Evolutionary conservation across 2,797 vertebrate species (phyloP).

Genomic region (Thamnophis elegans): DNA sequence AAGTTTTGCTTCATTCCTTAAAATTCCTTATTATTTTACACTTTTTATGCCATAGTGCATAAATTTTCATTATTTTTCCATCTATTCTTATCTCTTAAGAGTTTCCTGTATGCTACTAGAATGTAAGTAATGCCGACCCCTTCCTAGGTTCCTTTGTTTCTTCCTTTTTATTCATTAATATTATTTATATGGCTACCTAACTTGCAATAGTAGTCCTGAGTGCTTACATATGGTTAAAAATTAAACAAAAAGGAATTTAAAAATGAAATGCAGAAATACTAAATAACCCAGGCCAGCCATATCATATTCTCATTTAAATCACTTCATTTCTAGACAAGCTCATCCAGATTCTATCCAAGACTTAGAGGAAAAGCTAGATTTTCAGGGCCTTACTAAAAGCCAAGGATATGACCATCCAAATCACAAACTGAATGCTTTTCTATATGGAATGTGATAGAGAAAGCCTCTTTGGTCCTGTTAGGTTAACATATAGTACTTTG

Average conservation of each 20-base stretch:
- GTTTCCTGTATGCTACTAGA: not conserved
- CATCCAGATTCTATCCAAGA: not conserved
- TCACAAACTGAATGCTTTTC: not conserved
- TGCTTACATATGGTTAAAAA: not conserved
- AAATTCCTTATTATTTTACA: not conserved
- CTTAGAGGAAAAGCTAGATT: not conserved
- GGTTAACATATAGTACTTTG: not conserved
- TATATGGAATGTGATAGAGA: not conserved
- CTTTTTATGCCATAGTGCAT: not conserved
- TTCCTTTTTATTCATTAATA: not conserved
- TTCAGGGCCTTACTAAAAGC: not conserved
- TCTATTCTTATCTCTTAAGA: not conserved
- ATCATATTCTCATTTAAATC: not conserved
- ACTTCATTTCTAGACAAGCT: not conserved
- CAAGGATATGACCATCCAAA: not conserved
- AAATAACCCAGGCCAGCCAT: not conserved
- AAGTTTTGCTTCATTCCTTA: not conserved
- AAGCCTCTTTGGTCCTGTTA: not conserved
- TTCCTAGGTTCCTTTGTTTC: not conserved
- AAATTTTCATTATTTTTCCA: not conserved
- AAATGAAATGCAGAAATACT: not conserved
- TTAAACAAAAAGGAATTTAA: not conserved
- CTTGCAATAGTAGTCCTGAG: not conserved
- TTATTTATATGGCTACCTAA: not conserved
- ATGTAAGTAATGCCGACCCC: fast-evolving